A percentile compares a stretch with the other conserved stretches of the same genome.
Conservation (phyloP, 2,113 vertebrate genomes). For the Hemibagrus wyckioides region DNA sequence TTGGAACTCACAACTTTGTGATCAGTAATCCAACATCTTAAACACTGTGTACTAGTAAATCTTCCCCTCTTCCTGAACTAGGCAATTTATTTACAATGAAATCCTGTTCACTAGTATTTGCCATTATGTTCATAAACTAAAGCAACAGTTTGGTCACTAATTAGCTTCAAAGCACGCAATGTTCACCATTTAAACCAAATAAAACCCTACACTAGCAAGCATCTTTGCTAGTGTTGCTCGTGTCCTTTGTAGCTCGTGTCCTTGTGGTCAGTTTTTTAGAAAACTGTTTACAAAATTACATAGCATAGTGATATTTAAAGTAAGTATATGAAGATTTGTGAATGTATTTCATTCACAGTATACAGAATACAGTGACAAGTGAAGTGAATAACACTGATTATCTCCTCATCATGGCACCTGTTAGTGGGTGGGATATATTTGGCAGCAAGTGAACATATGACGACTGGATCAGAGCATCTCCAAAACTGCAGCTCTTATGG, state of each 20-base stretch:
- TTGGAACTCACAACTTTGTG: too few relatives aligned
- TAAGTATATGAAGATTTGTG: not conserved
- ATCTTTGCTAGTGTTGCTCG: not conserved
- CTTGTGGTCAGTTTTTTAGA: not conserved
- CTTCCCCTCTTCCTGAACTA: too few relatives aligned
- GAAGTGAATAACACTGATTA: too few relatives aligned
- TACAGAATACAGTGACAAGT: too few relatives aligned
- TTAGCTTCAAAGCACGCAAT: not conserved
- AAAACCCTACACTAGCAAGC: not conserved
- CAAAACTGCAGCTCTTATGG: too few relatives aligned
- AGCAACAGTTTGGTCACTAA: not conserved
- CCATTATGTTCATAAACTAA: not conserved
- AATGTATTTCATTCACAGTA: too few relatives aligned
- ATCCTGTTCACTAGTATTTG: not conserved
- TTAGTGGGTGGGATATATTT: too few relatives aligned
- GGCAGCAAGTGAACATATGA: too few relatives aligned
- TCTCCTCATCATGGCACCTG: too few relatives aligned
- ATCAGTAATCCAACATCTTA: too few relatives aligned
- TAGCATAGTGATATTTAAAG: not conserved
- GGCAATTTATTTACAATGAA: not conserved
- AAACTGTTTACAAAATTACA: not conserved
- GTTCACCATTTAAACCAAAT: not conserved
- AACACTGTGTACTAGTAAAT: too few relatives aligned
- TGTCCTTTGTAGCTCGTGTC: not conserved
- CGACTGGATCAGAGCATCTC: too few relatives aligned